phyloP scores from a whole-genome alignment of 2,888 invertebrate species.

The Hirtodrosophila trivittata region DNA sequence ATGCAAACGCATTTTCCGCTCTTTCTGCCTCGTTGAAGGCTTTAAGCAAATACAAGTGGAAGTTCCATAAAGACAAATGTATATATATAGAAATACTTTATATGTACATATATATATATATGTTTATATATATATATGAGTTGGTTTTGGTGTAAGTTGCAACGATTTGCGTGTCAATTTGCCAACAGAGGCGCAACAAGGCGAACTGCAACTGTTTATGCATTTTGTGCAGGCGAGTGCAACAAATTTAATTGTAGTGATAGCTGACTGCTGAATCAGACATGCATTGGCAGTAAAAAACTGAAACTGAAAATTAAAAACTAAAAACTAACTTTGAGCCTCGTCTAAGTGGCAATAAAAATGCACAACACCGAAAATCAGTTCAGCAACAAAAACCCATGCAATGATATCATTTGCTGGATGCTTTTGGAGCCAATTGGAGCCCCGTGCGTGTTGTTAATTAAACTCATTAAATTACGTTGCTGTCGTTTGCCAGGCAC shows the following conservation, averaged over 20 bases:
- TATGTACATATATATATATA: conserved; percentile 1
- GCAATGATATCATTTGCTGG: conserved; percentile 62
- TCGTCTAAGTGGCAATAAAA: conserved; percentile 75
- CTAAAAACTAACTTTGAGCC: conserved; percentile 34
- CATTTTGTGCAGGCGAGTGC: conserved; percentile 80
- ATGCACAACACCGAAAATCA: conserved; percentile 63
- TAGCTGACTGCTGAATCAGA: conserved; percentile 54
- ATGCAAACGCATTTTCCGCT: conserved; percentile 41
- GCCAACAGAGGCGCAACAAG: conserved; percentile 51
- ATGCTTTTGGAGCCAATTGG: conserved; percentile 35
- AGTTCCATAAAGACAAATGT: conserved; percentile 2
- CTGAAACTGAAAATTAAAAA: conserved; percentile 27
- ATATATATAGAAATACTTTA: background rate
- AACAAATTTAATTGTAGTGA: conserved; percentile 78
- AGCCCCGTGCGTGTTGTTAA: conserved; percentile 67
- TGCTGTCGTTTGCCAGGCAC: conserved; percentile 56
- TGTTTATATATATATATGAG: background rate
- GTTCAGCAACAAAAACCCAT: conserved; percentile 43
- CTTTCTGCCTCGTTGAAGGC: conserved; percentile 68
- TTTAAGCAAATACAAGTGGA: conserved; percentile 53
- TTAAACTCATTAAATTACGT: conserved; percentile 69
- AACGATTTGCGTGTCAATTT: conserved; percentile 77
- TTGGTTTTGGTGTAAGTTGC: conserved; percentile 3
- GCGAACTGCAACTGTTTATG: conserved; percentile 65
- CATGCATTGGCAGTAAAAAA: conserved; percentile 77